Conservation (phyloP, 2,797 vertebrate species). For the Poeciliopsis presidionis region DNA sequence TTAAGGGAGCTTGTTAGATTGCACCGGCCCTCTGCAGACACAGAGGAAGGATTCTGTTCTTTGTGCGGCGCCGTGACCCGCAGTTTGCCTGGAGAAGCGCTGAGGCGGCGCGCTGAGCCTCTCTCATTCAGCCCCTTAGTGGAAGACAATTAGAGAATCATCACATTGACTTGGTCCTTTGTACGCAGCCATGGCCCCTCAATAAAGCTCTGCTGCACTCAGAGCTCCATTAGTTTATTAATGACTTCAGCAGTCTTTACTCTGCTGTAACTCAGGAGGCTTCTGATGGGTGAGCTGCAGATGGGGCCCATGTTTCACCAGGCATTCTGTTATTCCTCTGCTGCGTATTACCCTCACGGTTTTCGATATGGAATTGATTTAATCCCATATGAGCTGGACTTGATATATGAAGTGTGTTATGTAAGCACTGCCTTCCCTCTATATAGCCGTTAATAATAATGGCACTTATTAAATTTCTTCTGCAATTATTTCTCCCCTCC, state of each 20-base stretch:
- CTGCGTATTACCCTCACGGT: neutral
- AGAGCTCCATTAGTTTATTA: neutral
- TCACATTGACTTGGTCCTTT: neutral
- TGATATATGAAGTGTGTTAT: neutral
- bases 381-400: neutral
- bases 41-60: neutral
- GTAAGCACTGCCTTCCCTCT: neutral
- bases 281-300: neutral
- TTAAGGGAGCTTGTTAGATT: neutral
- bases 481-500: neutral
- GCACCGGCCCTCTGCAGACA: neutral
- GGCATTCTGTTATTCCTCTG: neutral
- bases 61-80: neutral
- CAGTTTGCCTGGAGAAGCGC: neutral
- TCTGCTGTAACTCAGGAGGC: neutral
- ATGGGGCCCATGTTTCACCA: neutral
- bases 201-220: neutral
- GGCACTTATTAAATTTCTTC: neutral
- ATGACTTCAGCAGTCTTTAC: neutral
- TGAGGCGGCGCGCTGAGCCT: neutral
- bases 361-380: neutral
- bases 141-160: slow-evolving; percentile 8
- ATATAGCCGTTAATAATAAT: neutral
- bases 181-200: neutral
- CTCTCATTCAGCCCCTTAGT: neutral